Conservation (phyloP, 2,113 vertebrate genomes). For the Microcebus murinus region DNA sequence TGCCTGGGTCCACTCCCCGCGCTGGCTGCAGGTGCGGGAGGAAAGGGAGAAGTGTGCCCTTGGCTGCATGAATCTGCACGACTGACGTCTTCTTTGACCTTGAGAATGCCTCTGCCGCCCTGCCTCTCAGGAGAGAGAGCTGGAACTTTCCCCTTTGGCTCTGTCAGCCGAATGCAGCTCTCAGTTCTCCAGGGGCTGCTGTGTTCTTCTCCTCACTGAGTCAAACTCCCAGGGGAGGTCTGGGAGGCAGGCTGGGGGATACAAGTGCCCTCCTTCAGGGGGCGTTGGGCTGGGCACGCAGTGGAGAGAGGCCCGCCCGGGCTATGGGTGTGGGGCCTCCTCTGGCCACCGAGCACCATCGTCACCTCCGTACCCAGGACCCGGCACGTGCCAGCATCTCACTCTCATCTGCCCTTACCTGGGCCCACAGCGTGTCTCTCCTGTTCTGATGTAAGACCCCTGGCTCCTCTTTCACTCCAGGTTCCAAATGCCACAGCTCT, state of each 20-base stretch:
- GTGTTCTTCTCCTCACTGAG: neutral
- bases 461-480: neutral
- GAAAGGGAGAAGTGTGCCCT: neutral
- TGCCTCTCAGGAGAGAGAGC: neutral
- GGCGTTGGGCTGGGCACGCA: neutral
- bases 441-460: neutral
- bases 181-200: neutral
- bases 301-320: neutral
- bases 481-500: neutral
- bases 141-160: conserved; percentile 29
- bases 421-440: neutral
- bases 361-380: neutral
- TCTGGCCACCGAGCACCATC: neutral
- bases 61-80: neutral
- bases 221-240: neutral
- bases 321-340: neutral
- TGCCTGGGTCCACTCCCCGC: neutral
- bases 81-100: conserved; percentile 55
- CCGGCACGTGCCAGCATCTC: neutral
- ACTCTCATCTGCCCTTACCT: neutral
- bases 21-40: neutral
- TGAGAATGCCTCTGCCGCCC: neutral
- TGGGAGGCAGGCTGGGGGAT: neutral
- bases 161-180: neutral
- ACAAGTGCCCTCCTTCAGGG: neutral